Evolutionary conservation across 2,113 vertebrate genomes (phyloP), one percentile per base, ranked within the genome.

Genomic region (Glaucidium brasilianum): DNA sequence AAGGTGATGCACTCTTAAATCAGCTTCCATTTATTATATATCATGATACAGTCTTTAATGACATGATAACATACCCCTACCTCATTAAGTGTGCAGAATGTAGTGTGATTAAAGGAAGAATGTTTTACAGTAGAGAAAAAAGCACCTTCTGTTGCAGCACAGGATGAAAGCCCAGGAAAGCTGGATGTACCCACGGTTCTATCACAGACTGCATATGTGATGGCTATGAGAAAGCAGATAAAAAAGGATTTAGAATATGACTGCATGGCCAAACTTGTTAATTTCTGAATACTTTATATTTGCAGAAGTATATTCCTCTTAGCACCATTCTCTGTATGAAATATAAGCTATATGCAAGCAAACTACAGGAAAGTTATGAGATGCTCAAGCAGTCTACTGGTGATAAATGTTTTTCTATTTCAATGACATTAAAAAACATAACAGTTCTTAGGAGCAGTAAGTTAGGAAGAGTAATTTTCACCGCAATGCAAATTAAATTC

Each of bases 31-130:
- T 91, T 96, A 96, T 95, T 93, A 86, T 83, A 84, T 30, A 89
- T 78, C 49, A 80, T 85, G 56, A 85, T 87, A 81, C 5, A 41
- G 56, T 72, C 91, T 94, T 91, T 94, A 96, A 95, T 94, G 90
- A 86, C 88, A 89, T 58, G 73, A 87, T 85, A 92, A 89, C 75
- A 68, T 91, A 94, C 56, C 83, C 56, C 73, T 95, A 87, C 69
- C 88, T 96, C 92, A 96, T 97, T 96, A 96, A 89, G 49, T 50
- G 73, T 86, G 83, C 83, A 78, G 92, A 92, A 94, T 45, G n/a
- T 74, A 53, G 88, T 91, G 86, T 96, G 91, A 96, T 96, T 97
- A 95, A 95, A 92, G 90, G 85, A 74, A 92, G 73, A 92, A 66
- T 91, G 52, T 75, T 96, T 85, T 97, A 92, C 88, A 87, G 94